A percentile compares a stretch with the other conserved stretches of the same genome.
These are phyloP conservation scores for Nasonia longicornis DNA, from an alignment of 1,140 invertebrate genomes.

Conservation along the genomic window DNA sequence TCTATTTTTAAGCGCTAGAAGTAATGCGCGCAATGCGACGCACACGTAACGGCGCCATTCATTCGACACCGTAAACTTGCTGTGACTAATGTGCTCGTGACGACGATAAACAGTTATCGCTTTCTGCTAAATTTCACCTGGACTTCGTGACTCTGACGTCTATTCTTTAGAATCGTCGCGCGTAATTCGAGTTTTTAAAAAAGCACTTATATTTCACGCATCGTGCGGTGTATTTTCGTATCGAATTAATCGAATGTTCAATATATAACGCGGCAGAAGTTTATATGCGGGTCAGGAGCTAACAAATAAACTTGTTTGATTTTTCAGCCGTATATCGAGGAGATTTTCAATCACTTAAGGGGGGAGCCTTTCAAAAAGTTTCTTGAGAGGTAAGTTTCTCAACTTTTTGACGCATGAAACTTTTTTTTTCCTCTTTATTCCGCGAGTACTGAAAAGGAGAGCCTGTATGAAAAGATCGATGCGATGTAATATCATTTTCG, in stretches of 20 bases:
- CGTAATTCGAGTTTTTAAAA: too few species aligned
- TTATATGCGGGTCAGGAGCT: too few species aligned
- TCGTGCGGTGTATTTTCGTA: too few species aligned
- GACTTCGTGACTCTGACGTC: not conserved
- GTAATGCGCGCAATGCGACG: too few species aligned
- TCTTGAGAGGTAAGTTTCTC: conserved; percentile 89
- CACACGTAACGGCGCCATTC: too few species aligned
- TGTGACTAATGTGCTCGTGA: not conserved
- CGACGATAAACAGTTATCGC: not conserved
- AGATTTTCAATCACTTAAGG: conserved; percentile 97
- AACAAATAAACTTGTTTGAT: conserved; percentile 43
- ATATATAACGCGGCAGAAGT: too few species aligned
- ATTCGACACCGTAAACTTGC: not conserved
- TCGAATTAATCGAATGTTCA: too few species aligned
- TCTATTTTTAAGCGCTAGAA: not conserved
- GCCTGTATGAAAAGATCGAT: too few species aligned
- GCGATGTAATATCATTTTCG: not conserved
- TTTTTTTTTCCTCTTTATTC: not conserved
- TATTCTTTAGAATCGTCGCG: too few species aligned
- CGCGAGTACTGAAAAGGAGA: not conserved
- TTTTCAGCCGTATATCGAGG: conserved; percentile 96
- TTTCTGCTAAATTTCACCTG: not conserved
- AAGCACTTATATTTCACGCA: too few species aligned
- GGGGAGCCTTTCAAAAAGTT: conserved; percentile 97
- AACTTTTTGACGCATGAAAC: conserved; percentile 31